These are phyloP conservation scores for Paedocypris micromegethes DNA, from an alignment of 2,797 vertebrate genomes.

Conservation along the genomic window DNA sequence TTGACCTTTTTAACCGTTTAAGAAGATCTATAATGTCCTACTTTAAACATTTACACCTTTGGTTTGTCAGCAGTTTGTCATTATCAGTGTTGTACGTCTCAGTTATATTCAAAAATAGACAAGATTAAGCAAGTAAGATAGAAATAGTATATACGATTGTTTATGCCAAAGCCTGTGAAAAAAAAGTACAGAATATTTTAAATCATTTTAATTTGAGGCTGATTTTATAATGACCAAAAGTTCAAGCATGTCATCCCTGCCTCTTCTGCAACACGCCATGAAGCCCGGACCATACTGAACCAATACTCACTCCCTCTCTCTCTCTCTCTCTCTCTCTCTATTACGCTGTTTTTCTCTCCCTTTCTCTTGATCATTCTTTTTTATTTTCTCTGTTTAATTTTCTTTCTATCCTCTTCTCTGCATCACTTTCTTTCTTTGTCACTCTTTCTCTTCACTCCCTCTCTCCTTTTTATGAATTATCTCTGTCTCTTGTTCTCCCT, in stretches of 20 bases:
- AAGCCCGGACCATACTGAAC: neutral
- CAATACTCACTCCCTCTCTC: neutral
- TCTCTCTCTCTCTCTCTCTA: conserved; percentile 6
- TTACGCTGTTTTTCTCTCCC: conserved; percentile 18
- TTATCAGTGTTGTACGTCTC: too few relatives aligned
- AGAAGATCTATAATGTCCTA: too few relatives aligned
- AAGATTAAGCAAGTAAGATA: too few relatives aligned
- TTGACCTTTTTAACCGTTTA: too few relatives aligned
- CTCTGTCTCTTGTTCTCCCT: conserved; percentile 23
- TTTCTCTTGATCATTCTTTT: conserved; percentile 53
- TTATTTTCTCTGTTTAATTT: conserved; percentile 24
- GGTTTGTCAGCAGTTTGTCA: too few relatives aligned
- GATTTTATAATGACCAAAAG: conserved; percentile 5
- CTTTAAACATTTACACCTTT: too few relatives aligned
- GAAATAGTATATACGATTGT: too few relatives aligned
- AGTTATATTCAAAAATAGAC: too few relatives aligned
- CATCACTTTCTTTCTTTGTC: conserved; percentile 18
- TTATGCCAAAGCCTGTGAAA: too few relatives aligned
- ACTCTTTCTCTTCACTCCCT: conserved; percentile 79
- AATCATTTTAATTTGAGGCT: conserved; percentile 9
- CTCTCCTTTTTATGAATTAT: conserved; percentile 34
- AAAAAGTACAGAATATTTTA: neutral
- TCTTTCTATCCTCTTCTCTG: conserved; percentile 1
- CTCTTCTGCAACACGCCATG: conserved; percentile 10
- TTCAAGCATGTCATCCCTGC: conserved; percentile 13